Conservation (phyloP, 2,888 invertebrate species). For the Thysanoteuthis rhombus region DNA sequence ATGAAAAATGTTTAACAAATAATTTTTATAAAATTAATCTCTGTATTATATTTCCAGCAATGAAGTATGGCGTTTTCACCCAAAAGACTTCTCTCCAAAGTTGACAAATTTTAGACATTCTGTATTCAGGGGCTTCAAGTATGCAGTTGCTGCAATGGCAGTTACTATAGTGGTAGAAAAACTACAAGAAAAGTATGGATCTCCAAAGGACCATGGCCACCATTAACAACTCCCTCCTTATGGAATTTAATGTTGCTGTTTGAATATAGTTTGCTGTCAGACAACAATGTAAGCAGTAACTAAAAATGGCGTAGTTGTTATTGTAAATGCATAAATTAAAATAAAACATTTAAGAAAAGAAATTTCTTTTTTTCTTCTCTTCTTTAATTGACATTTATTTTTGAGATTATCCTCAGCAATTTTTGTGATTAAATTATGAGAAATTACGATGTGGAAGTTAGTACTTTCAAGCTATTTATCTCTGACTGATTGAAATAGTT, state of each 20-base stretch:
- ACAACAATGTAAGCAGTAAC: background rate
- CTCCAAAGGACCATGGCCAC: constrained; percentile 35
- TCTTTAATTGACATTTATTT: too few relatives aligned
- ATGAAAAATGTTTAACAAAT: too few relatives aligned
- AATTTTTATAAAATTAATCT: too few relatives aligned
- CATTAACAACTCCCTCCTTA: constrained; percentile 32
- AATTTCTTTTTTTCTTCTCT: background rate
- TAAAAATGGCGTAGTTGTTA: background rate
- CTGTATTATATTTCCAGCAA: constrained; percentile 37
- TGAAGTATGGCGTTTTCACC: constrained; percentile 44
- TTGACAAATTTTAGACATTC: constrained; percentile 24
- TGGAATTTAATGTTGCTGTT: background rate
- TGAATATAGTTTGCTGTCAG: background rate
- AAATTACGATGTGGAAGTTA: too few relatives aligned
- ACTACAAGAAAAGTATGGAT: constrained; percentile 33
- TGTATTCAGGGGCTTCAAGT: constrained; percentile 39
- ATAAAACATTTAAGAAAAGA: background rate
- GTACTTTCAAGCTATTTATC: too few relatives aligned
- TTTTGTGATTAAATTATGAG: too few relatives aligned
- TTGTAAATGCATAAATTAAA: background rate
- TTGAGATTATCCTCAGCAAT: too few relatives aligned
- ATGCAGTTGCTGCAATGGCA: constrained; percentile 41
- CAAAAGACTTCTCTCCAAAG: constrained; percentile 32
- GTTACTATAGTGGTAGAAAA: constrained; percentile 41
- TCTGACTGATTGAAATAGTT: too few relatives aligned